Evolutionary conservation across 2,888 invertebrate species (phyloP), one percentile per base, ranked within the genome.

Genomic region (Drosophila maculinotata): DNA sequence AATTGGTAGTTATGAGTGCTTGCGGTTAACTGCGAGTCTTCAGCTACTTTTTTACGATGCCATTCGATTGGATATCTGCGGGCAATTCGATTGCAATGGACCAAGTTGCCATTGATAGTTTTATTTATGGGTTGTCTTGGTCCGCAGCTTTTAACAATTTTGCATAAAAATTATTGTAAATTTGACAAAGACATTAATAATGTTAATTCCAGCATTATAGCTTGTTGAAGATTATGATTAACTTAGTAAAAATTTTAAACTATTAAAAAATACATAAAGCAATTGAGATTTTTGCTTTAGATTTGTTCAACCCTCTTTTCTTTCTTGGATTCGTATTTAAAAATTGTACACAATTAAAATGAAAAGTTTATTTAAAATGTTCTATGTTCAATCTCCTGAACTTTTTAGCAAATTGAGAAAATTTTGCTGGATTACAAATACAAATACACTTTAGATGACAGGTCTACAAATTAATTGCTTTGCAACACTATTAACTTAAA

Each of bases 21-120:
- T 45, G 28, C 3, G n/a, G 25, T 26, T 25, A 49, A 26, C 26
- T 38, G 25, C 23, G 7, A 7, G 9, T 14, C 14, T 48, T 25
- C 20, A 45, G n/a, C 8, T 30, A 8, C 6, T 54, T 28, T 56
- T 59, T 59, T 54, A 59, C 31, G 44, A 38, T 10, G 4, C 52
- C 20, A 69, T 74, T 62, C 52, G 52, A 71, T 69, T 44, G 52
- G n/a, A 42, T 52, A 39, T 60, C 52, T 56, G 59, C 23, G 10
- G 14, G 38, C 6, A 26, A 31, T 47, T 47, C 48, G 51, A 52
- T 15, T n/a, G 49, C 48, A 52, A 23, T 23, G 23, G 3, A 23
- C 10, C 5, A 33, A 31, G 49, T 48, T 49, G 7, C 5, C 30
- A 47, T 23, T 51, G 14, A 52, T 30, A 15, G 48, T 23, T 23